These are phyloP conservation scores for Drosophila cyrtoloma DNA, from an alignment of 2,888 invertebrate species.

Conservation along the genomic window DNA sequence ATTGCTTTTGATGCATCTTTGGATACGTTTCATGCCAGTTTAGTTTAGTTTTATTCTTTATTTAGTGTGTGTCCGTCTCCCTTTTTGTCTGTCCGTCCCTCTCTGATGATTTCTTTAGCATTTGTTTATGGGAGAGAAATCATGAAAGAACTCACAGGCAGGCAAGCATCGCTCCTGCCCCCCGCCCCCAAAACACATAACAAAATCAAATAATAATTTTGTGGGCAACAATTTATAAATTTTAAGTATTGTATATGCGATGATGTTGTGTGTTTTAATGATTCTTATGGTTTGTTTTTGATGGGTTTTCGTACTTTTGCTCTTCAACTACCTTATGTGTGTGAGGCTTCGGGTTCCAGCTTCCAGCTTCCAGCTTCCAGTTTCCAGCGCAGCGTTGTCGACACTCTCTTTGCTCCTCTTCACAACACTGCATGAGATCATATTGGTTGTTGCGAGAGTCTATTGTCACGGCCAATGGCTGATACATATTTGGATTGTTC, in stretches of 20 bases:
- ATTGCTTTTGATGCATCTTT: conserved; percentile 84
- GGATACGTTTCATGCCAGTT: conserved; percentile 83
- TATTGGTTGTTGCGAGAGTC: conserved; percentile 80
- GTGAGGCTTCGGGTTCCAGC: conserved; percentile 1
- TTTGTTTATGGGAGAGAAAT: conserved; percentile 55
- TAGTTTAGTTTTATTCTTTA: conserved; percentile 23
- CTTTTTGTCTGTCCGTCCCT: background rate
- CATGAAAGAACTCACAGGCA: conserved; percentile 37
- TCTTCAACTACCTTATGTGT: conserved; percentile 31
- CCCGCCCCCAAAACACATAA: conserved; percentile 35
- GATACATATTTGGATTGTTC: conserved; percentile 53
- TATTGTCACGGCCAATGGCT: conserved; percentile 56
- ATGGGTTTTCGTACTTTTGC: conserved; percentile 24
- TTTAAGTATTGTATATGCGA: conserved; percentile 56
- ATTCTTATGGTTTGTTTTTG: conserved; percentile 10
- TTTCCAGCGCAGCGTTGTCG: conserved; percentile 6
- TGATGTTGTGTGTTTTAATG: background rate
- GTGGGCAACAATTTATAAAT: conserved; percentile 68
- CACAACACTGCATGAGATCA: conserved; percentile 77
- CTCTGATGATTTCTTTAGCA: conserved; percentile 30
- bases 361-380: background rate
- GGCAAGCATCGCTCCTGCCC: conserved; percentile 6
- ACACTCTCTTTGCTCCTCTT: conserved; percentile 21
- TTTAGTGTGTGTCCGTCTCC: conserved; percentile 29
- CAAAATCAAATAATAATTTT: conserved; percentile 74